These are phyloP conservation scores for Heliornis fulica DNA, from an alignment of 2,113 vertebrate genomes.

Conservation along the genomic window DNA sequence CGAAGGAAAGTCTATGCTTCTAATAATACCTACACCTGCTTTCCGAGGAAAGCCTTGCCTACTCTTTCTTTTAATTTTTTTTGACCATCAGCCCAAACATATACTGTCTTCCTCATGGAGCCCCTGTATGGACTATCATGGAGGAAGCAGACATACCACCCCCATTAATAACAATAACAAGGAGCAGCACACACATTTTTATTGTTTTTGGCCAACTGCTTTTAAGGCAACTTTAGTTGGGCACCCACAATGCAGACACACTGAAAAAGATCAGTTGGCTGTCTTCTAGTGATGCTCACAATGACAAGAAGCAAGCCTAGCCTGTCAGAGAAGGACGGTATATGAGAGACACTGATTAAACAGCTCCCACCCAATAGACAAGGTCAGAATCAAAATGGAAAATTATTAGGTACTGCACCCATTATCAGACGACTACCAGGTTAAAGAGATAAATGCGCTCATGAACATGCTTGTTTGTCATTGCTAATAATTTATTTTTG, in stretches of 20 bases:
- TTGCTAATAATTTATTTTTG: neutral
- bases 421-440: neutral
- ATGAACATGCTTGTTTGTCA: neutral
- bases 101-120: neutral
- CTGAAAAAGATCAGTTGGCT: neutral
- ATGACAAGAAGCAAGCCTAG: neutral
- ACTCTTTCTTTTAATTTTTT: neutral
- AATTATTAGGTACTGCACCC: neutral
- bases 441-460: neutral
- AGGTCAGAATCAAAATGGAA: neutral
- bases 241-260: neutral
- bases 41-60: neutral
- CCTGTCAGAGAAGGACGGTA: neutral
- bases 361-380: neutral
- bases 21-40: neutral
- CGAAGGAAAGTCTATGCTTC: neutral
- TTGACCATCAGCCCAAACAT: neutral
- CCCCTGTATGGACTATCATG: neutral
- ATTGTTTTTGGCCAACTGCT: neutral
- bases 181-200: neutral
- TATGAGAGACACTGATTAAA: neutral
- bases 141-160: neutral
- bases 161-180: neutral
- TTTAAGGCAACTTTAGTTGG: neutral
- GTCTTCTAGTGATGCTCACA: fast-evolving